A percentile compares a stretch with the other conserved stretches of the same genome.
phyloP scores from a whole-genome alignment of 2,888 invertebrate genomes.

The Hydrotaea diabolus region DNA sequence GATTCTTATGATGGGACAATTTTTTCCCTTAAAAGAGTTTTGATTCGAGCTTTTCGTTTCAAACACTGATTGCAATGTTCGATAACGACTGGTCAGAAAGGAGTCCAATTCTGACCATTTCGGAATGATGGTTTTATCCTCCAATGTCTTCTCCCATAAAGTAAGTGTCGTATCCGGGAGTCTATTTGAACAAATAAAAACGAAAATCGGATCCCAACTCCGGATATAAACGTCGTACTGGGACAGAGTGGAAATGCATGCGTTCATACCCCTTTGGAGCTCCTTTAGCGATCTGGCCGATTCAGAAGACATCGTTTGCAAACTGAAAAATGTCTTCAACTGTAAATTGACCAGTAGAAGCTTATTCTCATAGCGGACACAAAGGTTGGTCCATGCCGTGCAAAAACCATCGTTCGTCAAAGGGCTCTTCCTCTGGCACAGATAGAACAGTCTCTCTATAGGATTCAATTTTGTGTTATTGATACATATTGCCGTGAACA shows the following conservation, averaged over 20 bases:
- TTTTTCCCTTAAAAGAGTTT: not conserved
- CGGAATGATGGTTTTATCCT: too few relatives aligned
- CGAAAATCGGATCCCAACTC: too few relatives aligned
- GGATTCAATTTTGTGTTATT: not conserved
- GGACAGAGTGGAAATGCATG: too few relatives aligned
- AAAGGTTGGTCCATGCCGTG: too few relatives aligned
- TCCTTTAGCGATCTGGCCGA: not conserved
- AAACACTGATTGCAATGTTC: constrained; percentile 26
- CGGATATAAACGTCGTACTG: constrained; percentile 36
- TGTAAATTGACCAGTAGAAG: not conserved
- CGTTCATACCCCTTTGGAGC: too few relatives aligned
- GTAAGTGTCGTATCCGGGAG: too few relatives aligned
- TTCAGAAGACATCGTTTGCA: not conserved
- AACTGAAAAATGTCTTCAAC: not conserved
- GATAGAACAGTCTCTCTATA: not conserved
- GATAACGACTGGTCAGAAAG: constrained; percentile 38
- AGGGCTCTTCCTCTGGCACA: not conserved
- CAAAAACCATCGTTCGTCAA: too few relatives aligned
- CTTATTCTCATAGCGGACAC: too few relatives aligned
- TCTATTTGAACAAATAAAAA: too few relatives aligned
- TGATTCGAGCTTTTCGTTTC: too few relatives aligned
- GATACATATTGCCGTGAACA: not conserved
- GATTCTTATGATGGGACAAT: not conserved
- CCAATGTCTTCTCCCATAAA: too few relatives aligned
- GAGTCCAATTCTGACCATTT: constrained; percentile 33